phyloP scores from a whole-genome alignment of 2,113 vertebrate species.

The Myrmophylax atrothorax region DNA sequence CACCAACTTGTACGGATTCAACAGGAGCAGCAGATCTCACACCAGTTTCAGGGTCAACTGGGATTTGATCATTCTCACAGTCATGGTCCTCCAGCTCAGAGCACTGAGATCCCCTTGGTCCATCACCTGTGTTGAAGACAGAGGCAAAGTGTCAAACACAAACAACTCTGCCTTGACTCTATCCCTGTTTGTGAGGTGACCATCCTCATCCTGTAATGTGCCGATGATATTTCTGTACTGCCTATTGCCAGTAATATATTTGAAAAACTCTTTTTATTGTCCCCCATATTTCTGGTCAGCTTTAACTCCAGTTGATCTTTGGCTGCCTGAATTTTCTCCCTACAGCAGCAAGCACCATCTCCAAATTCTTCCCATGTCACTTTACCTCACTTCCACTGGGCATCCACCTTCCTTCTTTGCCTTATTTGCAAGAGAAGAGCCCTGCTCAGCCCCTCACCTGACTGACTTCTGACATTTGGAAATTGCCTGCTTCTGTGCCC shows the following conservation, averaged over 20 bases:
- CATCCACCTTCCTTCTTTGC: background rate
- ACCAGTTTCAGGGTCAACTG: background rate
- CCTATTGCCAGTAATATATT: background rate
- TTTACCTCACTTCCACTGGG: background rate
- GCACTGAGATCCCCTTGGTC: background rate
- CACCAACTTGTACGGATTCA: background rate
- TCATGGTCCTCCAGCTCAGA: background rate
- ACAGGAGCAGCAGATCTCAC: background rate
- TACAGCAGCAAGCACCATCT: background rate
- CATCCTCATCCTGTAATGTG: background rate
- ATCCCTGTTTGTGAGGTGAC: background rate
- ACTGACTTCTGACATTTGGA: background rate
- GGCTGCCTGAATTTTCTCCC: background rate
- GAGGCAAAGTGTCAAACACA: background rate
- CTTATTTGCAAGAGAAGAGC: background rate
- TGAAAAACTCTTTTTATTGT: background rate
- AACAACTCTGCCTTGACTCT: background rate
- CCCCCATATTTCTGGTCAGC: background rate
- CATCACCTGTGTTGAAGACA: rapidly evolving
- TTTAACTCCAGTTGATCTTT: background rate
- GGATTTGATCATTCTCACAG: background rate
- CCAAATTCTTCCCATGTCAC: background rate
- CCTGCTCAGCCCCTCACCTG: background rate
- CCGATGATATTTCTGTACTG: background rate
- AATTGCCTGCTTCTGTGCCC: background rate